Evolutionary conservation across 2,797 vertebrate species (phyloP), one percentile per base, ranked within the genome.

Genomic region (Novumbra hubbsi): DNA sequence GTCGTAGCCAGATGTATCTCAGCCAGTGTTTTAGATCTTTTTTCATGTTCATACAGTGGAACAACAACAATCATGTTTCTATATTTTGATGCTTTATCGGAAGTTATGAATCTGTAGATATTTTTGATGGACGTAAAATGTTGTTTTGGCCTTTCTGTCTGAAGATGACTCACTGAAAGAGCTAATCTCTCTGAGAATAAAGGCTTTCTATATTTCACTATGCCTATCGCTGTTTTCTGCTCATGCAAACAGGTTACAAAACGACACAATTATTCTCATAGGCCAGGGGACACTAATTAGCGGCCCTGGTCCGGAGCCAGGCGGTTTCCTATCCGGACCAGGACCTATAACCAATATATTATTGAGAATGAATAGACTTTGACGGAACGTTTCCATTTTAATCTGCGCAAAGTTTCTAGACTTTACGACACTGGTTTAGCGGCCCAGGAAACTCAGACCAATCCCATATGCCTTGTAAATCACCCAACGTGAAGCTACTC

Each of bases 191-290:
- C 83, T 91, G 85, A 84, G 80, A 93, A 91, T 93, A 94, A 93
- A 92, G 82, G 93, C 85, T 92, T 91, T 93, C 86, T 91, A 91
- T 92, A 90, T 90, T 92, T 91, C 82, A 87, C 12, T 32, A 32
- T 60, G 21, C 5, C 55, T 76, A 17, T 79, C 48, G 73, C 9
- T 30, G 0, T 1, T 68, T 28, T 28, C 72, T 50, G 30, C 19
- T n/a, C 65, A 21, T 55, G 41, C 45, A 19, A 30, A 12, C 34
- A 11, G 52, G 5, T 57, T 24, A 15, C 48, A 41, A 48, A 41
- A 4, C 6, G 32, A 73, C 64, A 66, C 27, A 67, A 19, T 19
- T 21, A 50, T 57, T 9, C n/a, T 14, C n/a, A 57, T n/a, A n/a
- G n/a, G n/a, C n/a, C n/a, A n/a, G n/a, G n/a, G n/a, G n/a, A n/a